Evolutionary conservation across 2,797 vertebrate species (phyloP).

Genomic region (Poeciliopsis paucimaculata): DNA sequence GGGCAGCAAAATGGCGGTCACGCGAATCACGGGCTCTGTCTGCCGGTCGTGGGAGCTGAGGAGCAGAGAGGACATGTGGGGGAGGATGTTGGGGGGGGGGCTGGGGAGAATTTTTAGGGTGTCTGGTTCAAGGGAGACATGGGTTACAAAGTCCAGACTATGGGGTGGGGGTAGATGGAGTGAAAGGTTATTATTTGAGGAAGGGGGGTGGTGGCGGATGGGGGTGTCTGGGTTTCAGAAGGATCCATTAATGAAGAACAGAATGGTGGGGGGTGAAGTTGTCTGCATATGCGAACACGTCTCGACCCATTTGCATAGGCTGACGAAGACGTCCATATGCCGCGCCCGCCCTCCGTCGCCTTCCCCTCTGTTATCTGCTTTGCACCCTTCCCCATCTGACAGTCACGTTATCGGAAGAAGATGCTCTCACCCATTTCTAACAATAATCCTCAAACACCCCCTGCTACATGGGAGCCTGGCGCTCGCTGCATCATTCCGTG

Average conservation of each 20-base stretch:
- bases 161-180: slow-evolving; percentile 51
- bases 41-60: slow-evolving; percentile 69
- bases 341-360: slow-evolving; percentile 22
- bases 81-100: neutral
- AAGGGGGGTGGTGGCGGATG: slow-evolving; percentile 45
- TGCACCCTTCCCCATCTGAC: slow-evolving; percentile 12
- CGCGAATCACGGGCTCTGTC: slow-evolving; percentile 70
- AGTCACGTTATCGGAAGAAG: slow-evolving; percentile 38
- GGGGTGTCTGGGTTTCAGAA: slow-evolving; percentile 71
- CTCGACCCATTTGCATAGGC: slow-evolving; percentile 81
- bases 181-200: slow-evolving; percentile 75
- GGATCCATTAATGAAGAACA: slow-evolving; percentile 73
- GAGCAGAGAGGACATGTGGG: slow-evolving; percentile 27
- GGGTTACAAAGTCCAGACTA: slow-evolving; percentile 72
- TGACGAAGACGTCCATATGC: slow-evolving; percentile 73
- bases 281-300: slow-evolving; percentile 75
- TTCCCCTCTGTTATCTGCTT: slow-evolving; percentile 17
- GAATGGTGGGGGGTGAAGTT: slow-evolving; percentile 49
- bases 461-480: slow-evolving; percentile 38
- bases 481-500: slow-evolving; percentile 64
- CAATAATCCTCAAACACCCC: slow-evolving; percentile 53
- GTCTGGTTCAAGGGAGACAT: slow-evolving; percentile 64
- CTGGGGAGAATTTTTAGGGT: slow-evolving; percentile 44
- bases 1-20: slow-evolving; percentile 78
- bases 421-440: slow-evolving; percentile 44